phyloP scores from a whole-genome alignment of 2,113 vertebrate genomes.

The Bungarus multicinctus region DNA sequence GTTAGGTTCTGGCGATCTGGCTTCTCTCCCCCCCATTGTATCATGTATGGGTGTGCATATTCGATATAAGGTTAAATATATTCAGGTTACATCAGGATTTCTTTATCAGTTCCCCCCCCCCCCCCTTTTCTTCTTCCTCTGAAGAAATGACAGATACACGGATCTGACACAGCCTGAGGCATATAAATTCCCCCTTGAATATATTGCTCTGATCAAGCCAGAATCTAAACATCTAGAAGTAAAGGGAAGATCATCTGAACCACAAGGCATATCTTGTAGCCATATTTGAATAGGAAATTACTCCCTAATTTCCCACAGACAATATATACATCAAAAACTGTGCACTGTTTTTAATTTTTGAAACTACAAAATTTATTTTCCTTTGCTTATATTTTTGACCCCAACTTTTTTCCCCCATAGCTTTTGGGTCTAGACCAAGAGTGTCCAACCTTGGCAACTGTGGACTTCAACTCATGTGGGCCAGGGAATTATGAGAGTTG shows the following conservation, averaged over 20 bases:
- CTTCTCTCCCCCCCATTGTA: too few species aligned
- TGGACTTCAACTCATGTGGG: neutral
- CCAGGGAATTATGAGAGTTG: too few species aligned
- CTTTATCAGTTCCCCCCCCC: too few species aligned
- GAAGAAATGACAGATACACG: too few species aligned
- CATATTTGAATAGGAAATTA: neutral
- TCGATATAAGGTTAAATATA: too few species aligned
- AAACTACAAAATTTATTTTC: neutral
- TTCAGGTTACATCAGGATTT: too few species aligned
- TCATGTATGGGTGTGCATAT: too few species aligned
- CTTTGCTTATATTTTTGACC: neutral
- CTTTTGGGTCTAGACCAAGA: slow-evolving; percentile 23
- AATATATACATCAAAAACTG: neutral
- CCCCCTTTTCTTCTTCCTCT: too few species aligned
- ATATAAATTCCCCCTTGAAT: neutral
- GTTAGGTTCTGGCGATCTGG: too few species aligned
- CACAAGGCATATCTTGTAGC: neutral
- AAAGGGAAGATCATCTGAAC: neutral
- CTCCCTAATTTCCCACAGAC: too few species aligned
- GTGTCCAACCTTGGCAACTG: neutral
- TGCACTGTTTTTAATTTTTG: neutral
- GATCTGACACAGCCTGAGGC: too few species aligned
- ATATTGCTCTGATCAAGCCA: neutral
- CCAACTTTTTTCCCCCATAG: slow-evolving; percentile 37
- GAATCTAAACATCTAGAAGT: neutral